A percentile compares a stretch with the other conserved stretches of the same genome.
phyloP scores from a whole-genome alignment of 2,888 invertebrate genomes.

The Tachina grossa region DNA sequence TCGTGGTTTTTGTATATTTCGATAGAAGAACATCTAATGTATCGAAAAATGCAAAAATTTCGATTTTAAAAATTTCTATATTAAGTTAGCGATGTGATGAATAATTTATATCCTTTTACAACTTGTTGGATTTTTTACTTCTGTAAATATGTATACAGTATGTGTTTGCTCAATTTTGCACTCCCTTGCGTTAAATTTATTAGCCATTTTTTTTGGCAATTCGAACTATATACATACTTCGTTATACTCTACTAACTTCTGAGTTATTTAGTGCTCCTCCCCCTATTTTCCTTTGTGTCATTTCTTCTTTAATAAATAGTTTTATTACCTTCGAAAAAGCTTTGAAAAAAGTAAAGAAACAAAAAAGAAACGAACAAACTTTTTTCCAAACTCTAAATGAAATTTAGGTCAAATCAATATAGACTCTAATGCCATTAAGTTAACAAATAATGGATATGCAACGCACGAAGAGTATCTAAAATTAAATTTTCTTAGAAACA shows the following conservation, averaged over 20 bases:
- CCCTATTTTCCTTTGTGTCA: background rate
- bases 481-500: slow-evolving; percentile 34
- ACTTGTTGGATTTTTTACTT: background rate
- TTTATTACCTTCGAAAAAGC: slow-evolving; percentile 26
- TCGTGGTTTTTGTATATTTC: too few species aligned
- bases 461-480: background rate
- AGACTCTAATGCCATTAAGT: slow-evolving; percentile 47
- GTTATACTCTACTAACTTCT: slow-evolving; percentile 32
- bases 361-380: background rate
- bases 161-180: background rate
- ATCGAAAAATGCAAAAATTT: too few species aligned
- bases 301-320: slow-evolving; percentile 3
- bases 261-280: background rate
- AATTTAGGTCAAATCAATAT: slow-evolving; percentile 70
- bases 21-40: too few species aligned
- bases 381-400: slow-evolving; percentile 26
- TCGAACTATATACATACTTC: slow-evolving; percentile 9
- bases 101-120: background rate
- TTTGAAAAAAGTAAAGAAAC: background rate
- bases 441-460: slow-evolving; percentile 26
- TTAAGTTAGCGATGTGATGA: too few species aligned
- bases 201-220: slow-evolving; percentile 11
- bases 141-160: background rate
- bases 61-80: too few species aligned
- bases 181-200: slow-evolving; percentile 27